A percentile compares a stretch with the other conserved stretches of the same genome.
Conservation (phyloP, 2,888 invertebrate species). For the Bembecia ichneumoniformis region DNA sequence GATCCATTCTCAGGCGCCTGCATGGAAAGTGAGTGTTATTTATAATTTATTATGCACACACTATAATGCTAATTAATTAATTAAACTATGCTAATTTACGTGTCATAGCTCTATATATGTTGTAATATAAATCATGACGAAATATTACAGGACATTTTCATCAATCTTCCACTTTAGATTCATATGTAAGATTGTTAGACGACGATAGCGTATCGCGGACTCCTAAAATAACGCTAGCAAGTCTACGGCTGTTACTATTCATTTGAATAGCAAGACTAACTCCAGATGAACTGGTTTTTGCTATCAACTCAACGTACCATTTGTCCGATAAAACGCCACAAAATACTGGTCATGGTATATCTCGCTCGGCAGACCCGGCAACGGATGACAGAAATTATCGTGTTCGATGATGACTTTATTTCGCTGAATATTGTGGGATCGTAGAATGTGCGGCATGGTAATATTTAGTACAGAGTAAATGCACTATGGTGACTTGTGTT, state of each 20-base stretch:
- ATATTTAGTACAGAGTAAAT: not conserved
- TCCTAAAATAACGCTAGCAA: conserved; percentile 46
- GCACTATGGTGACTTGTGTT: not conserved
- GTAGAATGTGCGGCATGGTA: not conserved
- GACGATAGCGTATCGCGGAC: conserved; percentile 33
- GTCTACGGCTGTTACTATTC: conserved; percentile 44
- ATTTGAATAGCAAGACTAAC: conserved; percentile 68
- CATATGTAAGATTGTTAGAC: not conserved
- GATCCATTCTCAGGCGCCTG: conserved; percentile 86
- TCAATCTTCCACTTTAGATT: not conserved
- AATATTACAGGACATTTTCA: not conserved
- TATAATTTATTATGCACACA: not conserved
- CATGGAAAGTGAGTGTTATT: conserved; percentile 80
- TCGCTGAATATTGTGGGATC: not conserved
- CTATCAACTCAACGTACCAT: conserved; percentile 58
- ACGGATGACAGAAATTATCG: conserved; percentile 1
- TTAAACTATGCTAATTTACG: conserved; percentile 4
- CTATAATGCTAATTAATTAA: not conserved
- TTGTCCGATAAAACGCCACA: conserved; percentile 73
- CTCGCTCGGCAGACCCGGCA: conserved; percentile 60
- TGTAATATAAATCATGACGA: not conserved
- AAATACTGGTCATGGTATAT: conserved; percentile 56
- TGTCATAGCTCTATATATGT: not conserved
- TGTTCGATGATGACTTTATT: not conserved
- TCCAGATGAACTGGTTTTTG: conserved; percentile 70